Evolutionary conservation across 2,797 vertebrate species (phyloP), one percentile per base, ranked within the genome.

Genomic region (Emydoidea blandingii): DNA sequence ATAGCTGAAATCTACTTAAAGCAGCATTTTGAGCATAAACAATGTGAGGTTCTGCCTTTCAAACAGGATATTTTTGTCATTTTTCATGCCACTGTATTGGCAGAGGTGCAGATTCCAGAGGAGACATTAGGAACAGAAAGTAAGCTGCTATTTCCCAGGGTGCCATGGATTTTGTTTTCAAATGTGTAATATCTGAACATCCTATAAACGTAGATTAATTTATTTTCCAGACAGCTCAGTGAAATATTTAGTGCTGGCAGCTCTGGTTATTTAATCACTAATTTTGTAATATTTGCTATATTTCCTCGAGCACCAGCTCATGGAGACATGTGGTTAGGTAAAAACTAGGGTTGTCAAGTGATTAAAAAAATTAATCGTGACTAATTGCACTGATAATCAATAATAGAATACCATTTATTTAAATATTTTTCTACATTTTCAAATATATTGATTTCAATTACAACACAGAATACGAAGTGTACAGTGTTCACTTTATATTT

Each of bases 161-260:
- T 83, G 4, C 49, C 25, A 79, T 21, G 3, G 59, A 12, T 82
- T 81, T 68, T 92, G 50, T 88, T 91, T 88, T 37, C 76, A 65
- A 47, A 31, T 37, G 86, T 23, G 53, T 12, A n/a, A 27, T 25
- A 54, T 2, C 5, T 47, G 12, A n/a, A 25, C 0, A 0, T 72
- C 47, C 74, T 29, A 8, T 8, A 8, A 83, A 91, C 6, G n/a
- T 52, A 79, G 27, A 72, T 34, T 10, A 14, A 25, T 86, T 91
- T 81, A 50, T 49, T 53, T 15, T 44, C n/a, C 11, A n/a, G 53
- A 50, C 79, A 59, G 62, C 0, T 8, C 59, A 6, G 1, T 25
- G 44, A 79, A 34, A 86, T 8, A 11, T 7, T 23, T 72, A 72
- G 65, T 72, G 21, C n/a, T 72, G 37, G 5, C 11, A 41, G 21